Percentiles rank a stretch among this genome's conserved stretches.
phyloP scores from a whole-genome alignment of 1,140 invertebrate species.

The Ctenoplectra terminalis region DNA sequence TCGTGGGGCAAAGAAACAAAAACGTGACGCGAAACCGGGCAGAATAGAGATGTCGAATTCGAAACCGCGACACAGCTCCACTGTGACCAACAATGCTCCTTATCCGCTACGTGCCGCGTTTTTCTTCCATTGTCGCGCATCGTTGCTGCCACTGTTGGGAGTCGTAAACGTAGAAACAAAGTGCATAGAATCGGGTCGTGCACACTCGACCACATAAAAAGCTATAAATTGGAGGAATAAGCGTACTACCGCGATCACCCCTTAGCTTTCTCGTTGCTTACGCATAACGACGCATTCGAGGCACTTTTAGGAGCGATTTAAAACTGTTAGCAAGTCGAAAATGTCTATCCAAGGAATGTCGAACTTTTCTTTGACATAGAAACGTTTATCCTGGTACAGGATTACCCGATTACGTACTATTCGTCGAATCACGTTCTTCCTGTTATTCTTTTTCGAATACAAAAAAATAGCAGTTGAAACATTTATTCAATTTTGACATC shows the following conservation, averaged over 20 bases:
- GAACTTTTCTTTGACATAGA: not conserved
- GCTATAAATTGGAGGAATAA: not conserved
- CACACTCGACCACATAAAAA: conserved; percentile 10
- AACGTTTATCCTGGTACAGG: not conserved
- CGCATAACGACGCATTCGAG: not conserved
- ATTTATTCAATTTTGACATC: conserved; percentile 65
- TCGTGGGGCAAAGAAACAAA: not conserved
- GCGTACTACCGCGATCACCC: not conserved
- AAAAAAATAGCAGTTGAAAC: no score
- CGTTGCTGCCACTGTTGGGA: not conserved
- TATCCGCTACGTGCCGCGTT: not conserved
- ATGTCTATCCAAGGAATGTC: not conserved
- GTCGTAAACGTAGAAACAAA: conserved; percentile 40
- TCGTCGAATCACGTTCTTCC: not conserved
- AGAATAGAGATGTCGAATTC: conserved; percentile 5
- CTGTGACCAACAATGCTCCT: conserved; percentile 15
- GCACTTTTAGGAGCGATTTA: not conserved
- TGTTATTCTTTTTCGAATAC: not conserved
- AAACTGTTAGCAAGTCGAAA: not conserved
- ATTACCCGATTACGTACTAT: not conserved
- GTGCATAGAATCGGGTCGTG: conserved; percentile 31
- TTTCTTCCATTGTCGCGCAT: conserved; percentile 30
- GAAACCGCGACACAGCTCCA: conserved; percentile 20
- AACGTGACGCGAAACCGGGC: not conserved
- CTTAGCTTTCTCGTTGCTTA: not conserved